Conservation (phyloP, 2,888 invertebrate genomes). For the Eupithecia vulgata region DNA sequence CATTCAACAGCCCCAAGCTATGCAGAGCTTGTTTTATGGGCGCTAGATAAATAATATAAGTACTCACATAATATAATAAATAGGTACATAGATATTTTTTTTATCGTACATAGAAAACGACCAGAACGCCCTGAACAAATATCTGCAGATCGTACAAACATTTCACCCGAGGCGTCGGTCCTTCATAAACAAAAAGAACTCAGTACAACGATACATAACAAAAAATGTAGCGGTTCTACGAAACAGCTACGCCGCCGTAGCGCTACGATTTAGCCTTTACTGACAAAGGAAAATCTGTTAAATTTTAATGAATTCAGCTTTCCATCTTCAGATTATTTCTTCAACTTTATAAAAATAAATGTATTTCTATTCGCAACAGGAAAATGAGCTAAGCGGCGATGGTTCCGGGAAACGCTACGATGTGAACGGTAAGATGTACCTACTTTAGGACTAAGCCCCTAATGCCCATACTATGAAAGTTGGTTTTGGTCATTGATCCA, state of each 20-base stretch:
- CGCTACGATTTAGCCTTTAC: neutral
- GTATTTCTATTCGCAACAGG: constrained; percentile 51
- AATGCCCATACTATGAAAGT: no score
- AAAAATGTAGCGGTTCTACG: neutral
- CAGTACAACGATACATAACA: neutral
- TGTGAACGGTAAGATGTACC: constrained; percentile 60
- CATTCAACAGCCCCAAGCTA: no score
- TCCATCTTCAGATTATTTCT: constrained; percentile 11
- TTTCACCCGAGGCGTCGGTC: no score
- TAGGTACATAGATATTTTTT: no score
- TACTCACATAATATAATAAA: no score
- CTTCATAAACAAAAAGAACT: neutral
- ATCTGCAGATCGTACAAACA: no score
- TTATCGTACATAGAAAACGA: no score
- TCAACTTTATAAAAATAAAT: neutral
- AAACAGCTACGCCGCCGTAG: constrained; percentile 18
- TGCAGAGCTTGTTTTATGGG: no score
- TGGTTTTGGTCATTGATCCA: no score
- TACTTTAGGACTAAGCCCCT: no score
- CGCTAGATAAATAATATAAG: no score
- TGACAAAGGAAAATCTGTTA: constrained; percentile 2
- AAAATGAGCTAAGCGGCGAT: constrained; percentile 63
- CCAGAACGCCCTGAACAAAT: no score
- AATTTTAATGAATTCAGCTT: neutral
- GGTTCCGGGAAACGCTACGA: constrained; percentile 67